A percentile compares a stretch with the other conserved stretches of the same genome.
Evolutionary conservation across 64 coral and sea anemone genomes (phyloP).

Genomic region (Montipora cactus): DNA sequence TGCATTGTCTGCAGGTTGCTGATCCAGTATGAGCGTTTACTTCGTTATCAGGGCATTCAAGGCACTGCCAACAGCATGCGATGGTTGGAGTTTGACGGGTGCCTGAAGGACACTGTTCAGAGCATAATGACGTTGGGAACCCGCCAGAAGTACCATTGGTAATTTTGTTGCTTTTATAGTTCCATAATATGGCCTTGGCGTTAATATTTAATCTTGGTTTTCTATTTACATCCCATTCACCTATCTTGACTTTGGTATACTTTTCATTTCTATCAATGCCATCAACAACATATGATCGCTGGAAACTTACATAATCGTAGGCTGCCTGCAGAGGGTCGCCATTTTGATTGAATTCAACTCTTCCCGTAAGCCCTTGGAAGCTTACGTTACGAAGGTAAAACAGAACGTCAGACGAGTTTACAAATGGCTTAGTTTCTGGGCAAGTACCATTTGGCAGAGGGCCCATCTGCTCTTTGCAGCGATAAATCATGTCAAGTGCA

Average conservation of each 20-base stretch:
- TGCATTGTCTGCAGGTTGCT: conserved; percentile 50
- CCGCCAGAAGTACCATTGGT: background rate
- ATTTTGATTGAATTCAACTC: conserved; percentile 55
- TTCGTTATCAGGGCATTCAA: conserved; percentile 69
- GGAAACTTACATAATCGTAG: conserved; percentile 83
- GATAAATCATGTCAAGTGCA: conserved; percentile 66
- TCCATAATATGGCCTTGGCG: conserved; percentile 49
- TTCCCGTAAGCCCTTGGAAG: conserved; percentile 64
- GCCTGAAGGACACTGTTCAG: conserved; percentile 67
- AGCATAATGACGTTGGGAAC: conserved; percentile 66
- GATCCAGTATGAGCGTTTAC: conserved; percentile 25
- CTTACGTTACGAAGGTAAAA: conserved; percentile 75
- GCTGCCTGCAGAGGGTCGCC: conserved; percentile 69
- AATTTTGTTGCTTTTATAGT: background rate
- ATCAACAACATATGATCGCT: background rate
- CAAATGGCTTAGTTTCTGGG: conserved; percentile 36
- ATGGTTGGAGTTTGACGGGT: conserved; percentile 62
- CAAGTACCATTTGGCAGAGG: conserved; percentile 36
- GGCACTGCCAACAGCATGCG: conserved; percentile 79
- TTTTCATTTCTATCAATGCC: background rate
- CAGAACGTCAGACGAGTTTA: conserved; percentile 40
- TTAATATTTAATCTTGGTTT: conserved; percentile 27
- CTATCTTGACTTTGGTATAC: conserved; percentile 61
- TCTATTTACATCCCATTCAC: conserved; percentile 49
- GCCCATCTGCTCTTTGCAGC: conserved; percentile 44